Evolutionary conservation across 1,140 invertebrate species (phyloP).

Genomic region (Drosophila repletoides): DNA sequence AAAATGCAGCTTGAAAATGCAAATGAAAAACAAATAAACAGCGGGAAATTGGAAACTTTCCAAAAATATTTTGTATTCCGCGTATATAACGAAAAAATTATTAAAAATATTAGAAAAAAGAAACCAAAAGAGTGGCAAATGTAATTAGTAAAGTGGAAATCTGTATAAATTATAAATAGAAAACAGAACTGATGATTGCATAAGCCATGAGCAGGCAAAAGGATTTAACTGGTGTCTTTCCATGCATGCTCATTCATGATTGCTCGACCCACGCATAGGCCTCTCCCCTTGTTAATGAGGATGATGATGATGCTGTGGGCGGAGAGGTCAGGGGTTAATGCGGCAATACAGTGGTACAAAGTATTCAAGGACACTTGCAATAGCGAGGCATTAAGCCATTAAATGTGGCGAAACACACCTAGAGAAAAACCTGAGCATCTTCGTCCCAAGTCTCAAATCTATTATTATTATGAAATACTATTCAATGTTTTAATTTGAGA

Average conservation of each 20-base stretch:
- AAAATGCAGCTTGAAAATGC: conserved; percentile 11
- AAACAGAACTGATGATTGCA: neutral
- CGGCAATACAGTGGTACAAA: neutral
- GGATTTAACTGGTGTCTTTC: neutral
- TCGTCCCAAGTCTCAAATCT: too few species aligned
- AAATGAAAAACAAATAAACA: conserved; percentile 16
- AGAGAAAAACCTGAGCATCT: too few species aligned
- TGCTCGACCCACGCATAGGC: conserved; percentile 6
- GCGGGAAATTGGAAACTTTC: conserved; percentile 1
- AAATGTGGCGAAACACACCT: too few species aligned
- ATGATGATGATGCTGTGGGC: conserved; percentile 5
- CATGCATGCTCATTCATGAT: neutral
- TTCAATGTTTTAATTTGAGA: too few species aligned
- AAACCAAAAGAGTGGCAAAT: neutral
- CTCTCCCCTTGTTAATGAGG: too few species aligned
- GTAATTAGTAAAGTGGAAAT: neutral
- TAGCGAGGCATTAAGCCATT: conserved; percentile 45
- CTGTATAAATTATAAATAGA: neutral
- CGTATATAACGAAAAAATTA: neutral
- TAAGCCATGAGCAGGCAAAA: neutral
- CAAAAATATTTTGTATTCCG: neutral
- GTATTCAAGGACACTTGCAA: conserved; percentile 57
- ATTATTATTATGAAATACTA: too few species aligned
- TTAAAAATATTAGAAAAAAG: neutral
- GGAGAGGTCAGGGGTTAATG: neutral